Evolutionary conservation across 2,797 vertebrate species (phyloP).

Genomic region (Rallus crepitans): DNA sequence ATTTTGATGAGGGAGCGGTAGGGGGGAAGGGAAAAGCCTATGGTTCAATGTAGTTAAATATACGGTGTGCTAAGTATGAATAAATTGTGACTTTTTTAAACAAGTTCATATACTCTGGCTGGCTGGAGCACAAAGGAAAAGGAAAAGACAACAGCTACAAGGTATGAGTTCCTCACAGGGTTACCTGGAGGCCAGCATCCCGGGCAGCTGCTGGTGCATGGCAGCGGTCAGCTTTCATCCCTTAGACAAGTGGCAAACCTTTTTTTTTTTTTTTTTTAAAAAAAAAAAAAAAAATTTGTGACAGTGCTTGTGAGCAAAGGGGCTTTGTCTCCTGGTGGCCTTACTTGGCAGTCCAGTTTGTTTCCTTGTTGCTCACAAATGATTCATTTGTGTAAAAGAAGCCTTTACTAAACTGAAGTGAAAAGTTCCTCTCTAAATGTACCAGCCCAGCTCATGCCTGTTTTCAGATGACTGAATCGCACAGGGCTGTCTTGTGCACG

Average conservation of each 20-base stretch:
- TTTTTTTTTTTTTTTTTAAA: background rate
- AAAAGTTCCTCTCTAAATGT: background rate
- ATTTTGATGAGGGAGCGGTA: conserved; percentile 24
- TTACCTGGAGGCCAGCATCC: conserved; percentile 9
- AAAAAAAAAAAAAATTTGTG: background rate
- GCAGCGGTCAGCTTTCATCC: background rate
- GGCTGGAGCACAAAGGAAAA: conserved; percentile 6
- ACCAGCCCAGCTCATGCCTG: accelerated
- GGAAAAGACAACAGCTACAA: background rate
- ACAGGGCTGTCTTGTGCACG: background rate
- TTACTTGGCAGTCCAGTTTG: accelerated
- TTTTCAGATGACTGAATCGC: background rate
- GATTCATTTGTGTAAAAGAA: background rate
- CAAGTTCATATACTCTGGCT: background rate
- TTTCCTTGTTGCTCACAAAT: background rate
- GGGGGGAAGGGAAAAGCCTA: conserved; percentile 1
- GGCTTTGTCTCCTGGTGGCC: background rate
- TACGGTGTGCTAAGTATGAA: conserved; percentile 55
- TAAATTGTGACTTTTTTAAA: conserved; percentile 55
- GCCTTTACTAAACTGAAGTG: background rate
- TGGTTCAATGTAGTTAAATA: conserved; percentile 30
- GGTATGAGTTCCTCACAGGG: background rate
- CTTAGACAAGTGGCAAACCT: background rate
- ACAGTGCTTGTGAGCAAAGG: background rate
- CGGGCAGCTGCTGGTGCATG: background rate